Evolutionary conservation across 2,888 invertebrate species (phyloP), one percentile per base, ranked within the genome.

Genomic region (Melipona bicolor): DNA sequence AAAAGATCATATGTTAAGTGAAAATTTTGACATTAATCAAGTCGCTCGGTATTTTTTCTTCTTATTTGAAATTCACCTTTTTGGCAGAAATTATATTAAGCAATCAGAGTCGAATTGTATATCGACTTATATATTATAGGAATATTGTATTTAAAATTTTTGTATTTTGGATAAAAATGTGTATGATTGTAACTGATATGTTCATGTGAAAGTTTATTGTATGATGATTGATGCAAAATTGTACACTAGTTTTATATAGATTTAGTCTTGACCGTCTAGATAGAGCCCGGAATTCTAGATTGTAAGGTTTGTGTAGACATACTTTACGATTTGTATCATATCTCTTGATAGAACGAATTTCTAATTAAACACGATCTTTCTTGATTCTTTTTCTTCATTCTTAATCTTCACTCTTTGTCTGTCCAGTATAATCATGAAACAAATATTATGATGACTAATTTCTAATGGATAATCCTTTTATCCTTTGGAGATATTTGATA

Each of bases 161-260:
- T 64, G 21, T 17, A 62, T 56, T 62, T 5, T 24, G 17, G 50
- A 50, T 49, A 56, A 36, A 79, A 79, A 74, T 21, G 15, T 9
- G 27, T 43, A 24, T 9, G 15, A 24, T 6, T 15, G n/a, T 21
- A 49, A 54, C 3, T 76, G 54, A 56, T 69, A 72, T 17, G 4
- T n/a, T 67, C 17, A 67, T 54, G n/a, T 19, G 5, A 1, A 86
- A 76, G 88, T 88, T 88, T 84, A 86, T 79, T 84, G 79, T 62
- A 84, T 77, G 15, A 50, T 77, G 75, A 86, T 86, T 68, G 79
- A 77, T 68, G 65, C 56, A 4, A 13, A 50, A 69, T 61, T 52
- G 52, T 24, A 72, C 64, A 84, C 86, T 88, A 88, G 88, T 88
- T 86, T 88, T 81, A 84, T 82, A 61, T 61, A 68, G 81, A 68